Conservation (phyloP, 2,113 vertebrate species). For the Vombatus ursinus region DNA sequence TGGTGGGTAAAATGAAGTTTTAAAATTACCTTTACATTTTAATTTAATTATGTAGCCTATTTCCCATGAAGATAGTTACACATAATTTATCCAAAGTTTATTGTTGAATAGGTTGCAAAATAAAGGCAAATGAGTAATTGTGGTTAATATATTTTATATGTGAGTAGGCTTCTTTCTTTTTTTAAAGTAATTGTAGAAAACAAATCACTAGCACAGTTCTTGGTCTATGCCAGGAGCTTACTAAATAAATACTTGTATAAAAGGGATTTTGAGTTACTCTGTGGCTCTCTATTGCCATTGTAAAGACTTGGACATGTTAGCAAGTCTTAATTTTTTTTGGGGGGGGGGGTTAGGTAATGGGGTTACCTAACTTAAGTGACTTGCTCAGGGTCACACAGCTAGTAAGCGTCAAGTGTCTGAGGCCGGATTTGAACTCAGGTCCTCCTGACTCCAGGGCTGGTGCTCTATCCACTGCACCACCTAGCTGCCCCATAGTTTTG, state of each 20-base stretch:
- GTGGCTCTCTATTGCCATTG: neutral
- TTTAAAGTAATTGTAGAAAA: constrained; percentile 6
- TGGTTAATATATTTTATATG: constrained; percentile 1
- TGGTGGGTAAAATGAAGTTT: neutral
- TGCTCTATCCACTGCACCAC: no score
- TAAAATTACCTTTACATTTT: no score
- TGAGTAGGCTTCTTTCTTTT: neutral
- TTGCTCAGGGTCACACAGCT: no score
- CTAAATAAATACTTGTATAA: constrained; percentile 14
- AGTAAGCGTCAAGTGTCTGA: no score
- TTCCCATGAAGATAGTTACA: neutral
- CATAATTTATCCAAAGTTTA: neutral
- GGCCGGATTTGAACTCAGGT: no score
- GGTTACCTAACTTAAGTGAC: no score
- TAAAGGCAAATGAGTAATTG: constrained; percentile 21
- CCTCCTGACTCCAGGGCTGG: no score
- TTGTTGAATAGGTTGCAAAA: neutral
- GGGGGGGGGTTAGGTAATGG: no score
- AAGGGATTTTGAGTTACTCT: constrained; percentile 26
- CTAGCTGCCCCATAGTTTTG: no score
- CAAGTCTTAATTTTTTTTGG: neutral
- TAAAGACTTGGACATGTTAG: constrained; percentile 24
- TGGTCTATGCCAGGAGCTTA: neutral
- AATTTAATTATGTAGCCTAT: no score
- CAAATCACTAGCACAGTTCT: neutral